These are phyloP conservation scores for Hypercompe scribonia DNA, from an alignment of 2,888 invertebrate species.

Conservation along the genomic window DNA sequence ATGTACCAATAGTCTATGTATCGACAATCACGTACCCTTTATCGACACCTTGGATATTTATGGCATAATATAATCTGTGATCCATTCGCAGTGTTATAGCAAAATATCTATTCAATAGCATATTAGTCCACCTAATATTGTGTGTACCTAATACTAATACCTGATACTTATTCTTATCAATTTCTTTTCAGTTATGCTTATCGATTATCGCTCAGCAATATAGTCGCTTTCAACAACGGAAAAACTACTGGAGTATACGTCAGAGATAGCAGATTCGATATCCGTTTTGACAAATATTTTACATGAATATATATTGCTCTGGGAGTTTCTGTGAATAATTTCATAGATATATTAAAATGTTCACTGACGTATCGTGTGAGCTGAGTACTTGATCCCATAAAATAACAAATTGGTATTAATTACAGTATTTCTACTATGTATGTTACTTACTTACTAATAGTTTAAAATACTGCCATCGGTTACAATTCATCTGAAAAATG, in stretches of 20 bases:
- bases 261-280: background rate
- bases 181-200: no score
- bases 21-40: slow-evolving; percentile 7
- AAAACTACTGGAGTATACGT: background rate
- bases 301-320: background rate
- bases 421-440: no score
- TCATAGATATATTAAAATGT: background rate
- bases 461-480: no score
- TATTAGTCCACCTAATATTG: background rate
- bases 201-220: no score
- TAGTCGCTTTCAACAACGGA: no score
- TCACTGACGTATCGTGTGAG: no score
- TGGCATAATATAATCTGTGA: slow-evolving; percentile 1
- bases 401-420: no score
- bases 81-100: background rate
- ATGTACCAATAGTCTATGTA: slow-evolving; percentile 4
- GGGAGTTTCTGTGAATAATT: background rate
- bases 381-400: no score
- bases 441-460: no score
- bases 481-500: no score
- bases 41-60: slow-evolving; percentile 12
- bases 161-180: background rate
- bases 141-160: background rate
- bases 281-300: background rate
- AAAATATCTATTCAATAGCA: background rate